These are phyloP conservation scores for Molossus molossus DNA, from an alignment of 2,797 vertebrate species.

Conservation along the genomic window DNA sequence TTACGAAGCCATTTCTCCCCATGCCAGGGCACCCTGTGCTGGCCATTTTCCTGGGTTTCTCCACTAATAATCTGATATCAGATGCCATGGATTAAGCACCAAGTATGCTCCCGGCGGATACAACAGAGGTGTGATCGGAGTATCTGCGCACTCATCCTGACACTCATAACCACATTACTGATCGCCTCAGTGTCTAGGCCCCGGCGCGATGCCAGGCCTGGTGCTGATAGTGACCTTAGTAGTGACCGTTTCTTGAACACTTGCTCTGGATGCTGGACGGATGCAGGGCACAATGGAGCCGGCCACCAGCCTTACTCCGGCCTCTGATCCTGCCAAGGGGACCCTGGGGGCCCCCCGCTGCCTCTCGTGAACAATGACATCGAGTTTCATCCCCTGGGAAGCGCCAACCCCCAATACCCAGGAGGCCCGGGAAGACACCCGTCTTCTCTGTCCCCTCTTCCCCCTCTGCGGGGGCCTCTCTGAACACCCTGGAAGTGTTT, in stretches of 20 bases:
- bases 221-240: accelerated
- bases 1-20: not conserved
- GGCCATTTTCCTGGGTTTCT: not conserved
- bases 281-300: accelerated
- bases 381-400: accelerated
- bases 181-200: not conserved
- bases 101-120: too few relatives aligned
- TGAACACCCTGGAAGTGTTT: not conserved
- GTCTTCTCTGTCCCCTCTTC: not conserved
- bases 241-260: accelerated
- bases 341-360: accelerated
- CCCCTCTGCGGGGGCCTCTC: not conserved
- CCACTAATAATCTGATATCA: not conserved
- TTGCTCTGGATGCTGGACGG: not conserved
- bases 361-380: not conserved
- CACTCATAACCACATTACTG: accelerated
- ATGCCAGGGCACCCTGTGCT: too few relatives aligned
- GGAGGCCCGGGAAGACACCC: accelerated
- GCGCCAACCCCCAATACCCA: too few relatives aligned
- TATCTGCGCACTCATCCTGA: accelerated
- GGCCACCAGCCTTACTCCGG: not conserved
- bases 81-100: not conserved
- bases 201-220: not conserved
- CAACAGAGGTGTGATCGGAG: not conserved
- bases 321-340: not conserved